These are phyloP conservation scores for Phaenicophaeus curvirostris DNA, from an alignment of 2,797 vertebrate species.

Conservation along the genomic window DNA sequence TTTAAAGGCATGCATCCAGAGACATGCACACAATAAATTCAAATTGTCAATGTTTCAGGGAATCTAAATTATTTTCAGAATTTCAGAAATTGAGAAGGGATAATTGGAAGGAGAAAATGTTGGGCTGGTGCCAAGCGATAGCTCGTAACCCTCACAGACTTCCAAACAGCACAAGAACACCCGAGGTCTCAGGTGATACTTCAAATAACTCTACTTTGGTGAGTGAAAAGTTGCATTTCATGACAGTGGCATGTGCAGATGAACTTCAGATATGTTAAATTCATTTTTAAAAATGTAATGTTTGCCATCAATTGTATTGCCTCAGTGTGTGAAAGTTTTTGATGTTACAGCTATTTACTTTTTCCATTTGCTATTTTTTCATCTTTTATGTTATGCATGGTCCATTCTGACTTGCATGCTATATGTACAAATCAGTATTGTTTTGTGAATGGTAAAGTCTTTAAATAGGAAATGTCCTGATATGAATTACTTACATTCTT, in stretches of 20 bases:
- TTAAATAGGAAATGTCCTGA: not conserved
- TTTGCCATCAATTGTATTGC: slow-evolving; percentile 16
- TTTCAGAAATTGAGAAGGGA: slow-evolving; percentile 83
- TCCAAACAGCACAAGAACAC: slow-evolving; percentile 79
- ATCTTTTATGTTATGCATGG: not conserved
- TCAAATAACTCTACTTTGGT: slow-evolving; percentile 76
- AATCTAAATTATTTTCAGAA: slow-evolving; percentile 85
- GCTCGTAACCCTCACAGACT: slow-evolving; percentile 81
- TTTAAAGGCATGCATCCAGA: slow-evolving; percentile 66
- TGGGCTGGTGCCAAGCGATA: slow-evolving; percentile 85
- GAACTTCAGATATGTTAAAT: not conserved
- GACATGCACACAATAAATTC: slow-evolving; percentile 31
- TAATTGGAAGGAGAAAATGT: slow-evolving; percentile 84
- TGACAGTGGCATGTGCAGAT: slow-evolving; percentile 29
- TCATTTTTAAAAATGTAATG: not conserved
- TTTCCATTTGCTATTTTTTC: not conserved
- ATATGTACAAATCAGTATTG: not conserved
- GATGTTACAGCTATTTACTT: not conserved
- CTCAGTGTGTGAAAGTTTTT: not conserved
- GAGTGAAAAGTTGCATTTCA: slow-evolving; percentile 75
- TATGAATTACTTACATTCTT: not conserved
- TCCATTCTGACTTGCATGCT: slow-evolving; percentile 33
- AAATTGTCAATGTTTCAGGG: slow-evolving; percentile 77
- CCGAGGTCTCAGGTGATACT: slow-evolving; percentile 76
- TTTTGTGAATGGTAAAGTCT: not conserved